phyloP scores from a whole-genome alignment of 2,113 vertebrate species.

The Baryphthengus martii region DNA sequence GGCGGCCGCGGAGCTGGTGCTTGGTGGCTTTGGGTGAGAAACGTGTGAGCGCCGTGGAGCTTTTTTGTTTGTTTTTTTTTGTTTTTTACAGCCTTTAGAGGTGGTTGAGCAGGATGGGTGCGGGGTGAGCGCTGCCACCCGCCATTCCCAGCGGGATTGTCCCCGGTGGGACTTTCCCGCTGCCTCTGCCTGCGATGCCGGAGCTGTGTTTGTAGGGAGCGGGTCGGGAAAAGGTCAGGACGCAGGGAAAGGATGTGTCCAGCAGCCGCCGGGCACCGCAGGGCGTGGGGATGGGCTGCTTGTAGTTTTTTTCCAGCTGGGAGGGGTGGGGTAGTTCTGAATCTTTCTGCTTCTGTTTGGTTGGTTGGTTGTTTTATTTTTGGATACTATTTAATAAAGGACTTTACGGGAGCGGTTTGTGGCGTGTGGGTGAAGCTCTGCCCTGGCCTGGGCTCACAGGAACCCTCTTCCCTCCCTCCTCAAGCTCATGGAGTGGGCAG shows the following conservation, averaged over 20 bases:
- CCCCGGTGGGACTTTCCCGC: background rate
- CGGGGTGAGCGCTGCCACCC: background rate
- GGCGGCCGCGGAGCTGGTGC: background rate
- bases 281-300: background rate
- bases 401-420: background rate
- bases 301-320: background rate
- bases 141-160: background rate
- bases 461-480: background rate
- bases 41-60: background rate
- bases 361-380: slow-evolving; percentile 64
- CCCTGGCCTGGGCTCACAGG: rapidly evolving
- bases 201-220: background rate
- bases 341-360: slow-evolving; percentile 44
- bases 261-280: background rate
- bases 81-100: background rate
- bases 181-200: rapidly evolving
- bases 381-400: slow-evolving; percentile 74
- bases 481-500: background rate
- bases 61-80: no score
- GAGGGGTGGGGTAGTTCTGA: background rate
- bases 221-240: rapidly evolving
- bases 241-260: rapidly evolving
- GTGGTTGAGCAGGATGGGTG: background rate
- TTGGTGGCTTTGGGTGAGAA: background rate
- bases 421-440: background rate